These are phyloP conservation scores for Struthio camelus DNA, from an alignment of 2,113 vertebrate genomes.

Conservation along the genomic window DNA sequence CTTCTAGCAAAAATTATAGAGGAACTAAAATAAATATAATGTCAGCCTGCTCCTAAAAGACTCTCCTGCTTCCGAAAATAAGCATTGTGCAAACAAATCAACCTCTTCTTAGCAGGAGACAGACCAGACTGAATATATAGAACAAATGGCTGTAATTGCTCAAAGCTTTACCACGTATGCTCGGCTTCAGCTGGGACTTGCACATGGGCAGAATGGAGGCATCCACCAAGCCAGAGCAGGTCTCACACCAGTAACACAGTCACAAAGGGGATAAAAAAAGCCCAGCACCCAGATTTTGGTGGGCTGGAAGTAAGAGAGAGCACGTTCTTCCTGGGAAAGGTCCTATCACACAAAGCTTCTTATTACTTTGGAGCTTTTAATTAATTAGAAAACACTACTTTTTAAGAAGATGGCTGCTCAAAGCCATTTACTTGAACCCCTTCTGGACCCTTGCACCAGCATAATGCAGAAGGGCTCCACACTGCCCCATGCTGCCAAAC, in stretches of 20 bases:
- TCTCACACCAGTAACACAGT: accelerated
- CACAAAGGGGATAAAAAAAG: background rate
- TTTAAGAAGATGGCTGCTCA: background rate
- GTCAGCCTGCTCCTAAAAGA: constrained; percentile 27
- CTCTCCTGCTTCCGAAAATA: constrained; percentile 44
- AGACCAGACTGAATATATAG: constrained; percentile 29
- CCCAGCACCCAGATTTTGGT: background rate
- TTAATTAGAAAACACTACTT: background rate
- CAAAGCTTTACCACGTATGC: background rate
- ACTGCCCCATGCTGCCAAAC: too few species aligned
- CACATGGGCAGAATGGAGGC: too few species aligned
- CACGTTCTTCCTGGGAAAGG: background rate
- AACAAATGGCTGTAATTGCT: constrained; percentile 1
- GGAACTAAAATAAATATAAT: constrained; percentile 45
- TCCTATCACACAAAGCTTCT: background rate
- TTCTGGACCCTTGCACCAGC: background rate
- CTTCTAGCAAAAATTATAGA: constrained; percentile 49
- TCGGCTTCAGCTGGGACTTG: background rate
- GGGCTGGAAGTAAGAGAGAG: background rate
- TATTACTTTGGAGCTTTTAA: background rate
- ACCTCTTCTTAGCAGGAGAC: constrained; percentile 1
- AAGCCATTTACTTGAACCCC: background rate
- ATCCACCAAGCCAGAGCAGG: background rate
- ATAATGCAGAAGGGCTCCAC: too few species aligned
- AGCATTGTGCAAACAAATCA: constrained; percentile 48